A percentile compares a stretch with the other conserved stretches of the same genome.
phyloP scores from a whole-genome alignment of 2,113 vertebrate species.

The Archilochus colubris region DNA sequence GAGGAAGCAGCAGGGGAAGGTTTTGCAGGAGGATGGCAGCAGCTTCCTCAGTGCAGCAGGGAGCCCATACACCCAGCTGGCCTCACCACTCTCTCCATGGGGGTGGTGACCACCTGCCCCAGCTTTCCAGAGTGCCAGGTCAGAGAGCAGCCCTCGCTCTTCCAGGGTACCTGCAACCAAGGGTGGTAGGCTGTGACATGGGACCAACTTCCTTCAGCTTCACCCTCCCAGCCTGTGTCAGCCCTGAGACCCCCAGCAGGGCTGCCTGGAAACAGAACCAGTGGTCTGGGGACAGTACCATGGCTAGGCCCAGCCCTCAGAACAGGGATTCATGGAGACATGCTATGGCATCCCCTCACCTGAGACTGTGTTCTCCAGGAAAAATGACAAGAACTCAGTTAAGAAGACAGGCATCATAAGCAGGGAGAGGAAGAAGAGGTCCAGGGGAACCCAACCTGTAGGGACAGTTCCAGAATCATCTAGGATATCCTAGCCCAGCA shows the following conservation, averaged over 20 bases:
- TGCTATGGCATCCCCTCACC: constrained; percentile 70
- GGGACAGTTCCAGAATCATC: neutral
- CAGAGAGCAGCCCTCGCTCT: constrained; percentile 73
- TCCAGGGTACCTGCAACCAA: constrained; percentile 69
- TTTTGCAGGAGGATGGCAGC: constrained; percentile 30
- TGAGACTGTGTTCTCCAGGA: constrained; percentile 86
- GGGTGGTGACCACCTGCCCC: neutral
- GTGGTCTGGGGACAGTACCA: neutral
- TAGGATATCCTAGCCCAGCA: neutral
- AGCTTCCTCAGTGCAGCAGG: constrained; percentile 49
- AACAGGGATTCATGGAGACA: neutral
- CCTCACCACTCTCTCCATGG: neutral
- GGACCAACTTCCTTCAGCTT: neutral
- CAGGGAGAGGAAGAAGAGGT: constrained; percentile 79
- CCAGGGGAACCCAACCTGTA: constrained; percentile 77
- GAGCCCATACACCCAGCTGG: constrained; percentile 47
- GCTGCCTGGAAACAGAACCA: neutral
- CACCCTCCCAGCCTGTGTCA: neutral
- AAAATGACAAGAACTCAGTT: constrained; percentile 83
- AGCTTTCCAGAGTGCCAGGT: neutral
- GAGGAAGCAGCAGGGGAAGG: constrained; percentile 75
- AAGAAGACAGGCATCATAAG: constrained; percentile 81
- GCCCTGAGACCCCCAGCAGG: neutral
- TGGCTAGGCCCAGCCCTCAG: neutral
- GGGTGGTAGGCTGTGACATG: neutral